These are phyloP conservation scores for Coryphaenoides rupestris DNA, from an alignment of 2,113 vertebrate species.

Conservation along the genomic window DNA sequence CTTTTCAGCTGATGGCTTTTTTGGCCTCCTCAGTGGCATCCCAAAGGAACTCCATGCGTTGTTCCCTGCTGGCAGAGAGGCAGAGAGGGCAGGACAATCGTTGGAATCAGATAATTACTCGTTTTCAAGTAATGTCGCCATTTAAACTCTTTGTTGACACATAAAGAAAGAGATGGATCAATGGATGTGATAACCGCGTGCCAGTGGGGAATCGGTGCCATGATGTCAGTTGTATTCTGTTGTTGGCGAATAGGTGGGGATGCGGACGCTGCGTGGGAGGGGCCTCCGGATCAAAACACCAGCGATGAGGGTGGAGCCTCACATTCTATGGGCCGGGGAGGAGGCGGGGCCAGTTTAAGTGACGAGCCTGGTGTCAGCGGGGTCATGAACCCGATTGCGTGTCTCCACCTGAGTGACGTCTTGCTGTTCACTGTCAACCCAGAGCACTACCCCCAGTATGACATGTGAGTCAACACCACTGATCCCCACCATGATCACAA, in stretches of 20 bases:
- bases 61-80: slow-evolving; percentile 33
- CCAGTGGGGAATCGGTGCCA: not conserved
- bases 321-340: slow-evolving; percentile 19
- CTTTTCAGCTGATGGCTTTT: slow-evolving; percentile 74
- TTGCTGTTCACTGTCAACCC: slow-evolving; percentile 77
- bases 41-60: slow-evolving; percentile 60
- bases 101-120: not conserved
- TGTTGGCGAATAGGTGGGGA: slow-evolving; percentile 30
- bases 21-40: slow-evolving; percentile 74
- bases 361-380: slow-evolving; percentile 44
- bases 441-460: slow-evolving; percentile 81
- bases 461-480: slow-evolving; percentile 72
- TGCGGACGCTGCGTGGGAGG: slow-evolving; percentile 6
- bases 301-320: slow-evolving; percentile 15
- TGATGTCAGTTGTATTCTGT: not conserved
- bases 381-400: slow-evolving; percentile 81
- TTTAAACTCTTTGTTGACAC: slow-evolving; percentile 3
- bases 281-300: slow-evolving; percentile 10
- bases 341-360: slow-evolving; percentile 18
- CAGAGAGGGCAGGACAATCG: slow-evolving; percentile 28
- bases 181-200: not conserved
- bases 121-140: not conserved
- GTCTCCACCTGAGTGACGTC: slow-evolving; percentile 65
- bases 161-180: too few relatives aligned
- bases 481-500: not conserved